phyloP scores from a whole-genome alignment of 2,113 vertebrate species.

The Platysteira castanea region DNA sequence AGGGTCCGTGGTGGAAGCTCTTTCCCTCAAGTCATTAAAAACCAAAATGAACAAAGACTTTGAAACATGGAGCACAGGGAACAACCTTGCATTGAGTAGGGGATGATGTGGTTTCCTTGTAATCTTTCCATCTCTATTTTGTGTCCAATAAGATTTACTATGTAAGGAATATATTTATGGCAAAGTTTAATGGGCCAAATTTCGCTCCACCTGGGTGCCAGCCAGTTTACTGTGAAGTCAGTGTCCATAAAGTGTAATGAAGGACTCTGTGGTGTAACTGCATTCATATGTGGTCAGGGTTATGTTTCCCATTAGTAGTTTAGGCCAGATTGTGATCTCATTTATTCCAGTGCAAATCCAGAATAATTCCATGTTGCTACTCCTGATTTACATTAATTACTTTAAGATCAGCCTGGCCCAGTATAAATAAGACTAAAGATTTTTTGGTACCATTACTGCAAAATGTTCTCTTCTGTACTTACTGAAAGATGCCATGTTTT shows the following conservation, averaged over 20 bases:
- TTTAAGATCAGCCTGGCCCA: not conserved
- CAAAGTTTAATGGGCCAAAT: slow-evolving; percentile 15
- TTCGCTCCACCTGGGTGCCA: slow-evolving; percentile 28
- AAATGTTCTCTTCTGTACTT: not conserved
- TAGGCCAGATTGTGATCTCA: slow-evolving; percentile 57
- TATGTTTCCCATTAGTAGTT: slow-evolving; percentile 22
- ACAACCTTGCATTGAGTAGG: not conserved
- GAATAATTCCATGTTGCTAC: slow-evolving; percentile 7
- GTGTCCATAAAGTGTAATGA: slow-evolving; percentile 51
- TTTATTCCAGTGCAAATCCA: slow-evolving; percentile 50
- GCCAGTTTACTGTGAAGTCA: slow-evolving; percentile 36
- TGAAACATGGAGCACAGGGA: not conserved
- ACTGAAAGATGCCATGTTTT: not conserved
- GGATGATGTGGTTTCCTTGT: slow-evolving; percentile 3
- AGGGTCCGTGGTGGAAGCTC: not conserved
- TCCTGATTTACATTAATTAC: not conserved
- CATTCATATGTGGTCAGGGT: slow-evolving; percentile 1
- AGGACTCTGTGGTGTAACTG: slow-evolving; percentile 11
- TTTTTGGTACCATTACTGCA: not conserved
- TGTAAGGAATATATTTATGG: slow-evolving; percentile 35
- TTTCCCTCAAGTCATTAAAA: not conserved
- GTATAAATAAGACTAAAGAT: not conserved
- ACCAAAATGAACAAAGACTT: slow-evolving; percentile 7
- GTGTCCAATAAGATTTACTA: slow-evolving; percentile 16
- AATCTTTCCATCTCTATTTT: slow-evolving; percentile 51